These are phyloP conservation scores for Ylistrum balloti DNA, from an alignment of 1,140 invertebrate genomes.

Conservation along the genomic window DNA sequence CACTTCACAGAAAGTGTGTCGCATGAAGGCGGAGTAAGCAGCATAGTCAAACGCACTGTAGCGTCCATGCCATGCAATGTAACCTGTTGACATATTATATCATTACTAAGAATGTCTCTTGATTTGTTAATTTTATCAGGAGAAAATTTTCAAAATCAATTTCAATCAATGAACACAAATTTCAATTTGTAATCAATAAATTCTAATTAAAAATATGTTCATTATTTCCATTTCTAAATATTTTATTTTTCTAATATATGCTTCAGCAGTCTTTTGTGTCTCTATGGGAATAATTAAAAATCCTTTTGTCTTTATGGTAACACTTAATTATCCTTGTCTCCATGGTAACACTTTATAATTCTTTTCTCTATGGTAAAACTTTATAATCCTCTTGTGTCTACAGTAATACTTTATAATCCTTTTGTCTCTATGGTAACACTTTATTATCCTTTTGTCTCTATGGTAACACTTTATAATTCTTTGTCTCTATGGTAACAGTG, in stretches of 20 bases:
- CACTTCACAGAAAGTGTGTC: constrained; percentile 77
- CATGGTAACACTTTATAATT: not conserved
- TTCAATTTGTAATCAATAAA: not conserved
- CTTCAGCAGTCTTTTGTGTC: not conserved
- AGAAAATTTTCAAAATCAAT: no score
- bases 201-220: no score
- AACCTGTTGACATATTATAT: constrained; percentile 70
- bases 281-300: no score
- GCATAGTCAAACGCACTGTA: constrained; percentile 80
- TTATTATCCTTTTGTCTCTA: not conserved
- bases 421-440: not conserved
- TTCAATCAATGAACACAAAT: not conserved
- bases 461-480: not conserved
- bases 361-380: not conserved
- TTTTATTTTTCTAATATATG: no score
- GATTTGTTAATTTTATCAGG: no score
- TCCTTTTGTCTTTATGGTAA: no score
- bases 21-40: constrained; percentile 78
- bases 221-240: no score
- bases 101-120: no score
- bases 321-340: no score
- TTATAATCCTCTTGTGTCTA: not conserved
- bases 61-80: constrained; percentile 81
- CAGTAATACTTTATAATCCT: not conserved
- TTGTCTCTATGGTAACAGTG: not conserved